Base-by-base conservation (phyloP, 2,888 invertebrate genomes). In the Timema podura region DNA sequence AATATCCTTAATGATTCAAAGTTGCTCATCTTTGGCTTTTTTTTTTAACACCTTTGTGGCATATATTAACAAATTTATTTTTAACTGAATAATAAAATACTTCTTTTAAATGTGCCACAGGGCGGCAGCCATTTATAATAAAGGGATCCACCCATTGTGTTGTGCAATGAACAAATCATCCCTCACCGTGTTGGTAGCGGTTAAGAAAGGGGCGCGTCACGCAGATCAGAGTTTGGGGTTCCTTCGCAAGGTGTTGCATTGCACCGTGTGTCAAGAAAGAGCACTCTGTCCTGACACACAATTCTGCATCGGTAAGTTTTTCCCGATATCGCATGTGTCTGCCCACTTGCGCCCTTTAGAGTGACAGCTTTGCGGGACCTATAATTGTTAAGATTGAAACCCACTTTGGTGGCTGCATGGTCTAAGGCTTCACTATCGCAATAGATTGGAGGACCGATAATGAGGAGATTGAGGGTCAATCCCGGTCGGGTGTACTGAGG, bases 221-320 rank as follows among this genome's bases (percentile, higher is more conserved):
- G 77, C 77, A 30, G 76, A 76, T 54, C 71, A 74, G 54, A 75
- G 75, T 61, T 64, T 78, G 44, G 71, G 73, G 54, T 74, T 76
- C 48, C 70, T 78, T 30, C 69, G 76, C 8, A 70, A 68, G 3
- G 61, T 78, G 15, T 73, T 77, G 8, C 78, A 78, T 70, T 78
- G 78, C 66, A 76, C 73, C 66, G 72, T 76, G 68, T 78, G 78
- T 73, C 77, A 78, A 68, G 77, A 78, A 70, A 74, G 77, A 64
- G 73, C 72, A n/a, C 77, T 78, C 68, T 75, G 75, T 65, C 77
- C 78, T 13, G 48, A 71, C 45, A 72, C 75, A 54, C 74, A 74
- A 8, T 77, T 76, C 66, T 74, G 75, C 11, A 48, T 76, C 48
- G 76, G 78, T 77, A 74, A 73, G 74, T 73, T n/a, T n/a, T n/a